Percentiles rank a stretch among this genome's conserved stretches.
These are phyloP conservation scores for Hirtodrosophila confusa DNA, from an alignment of 2,888 invertebrate species.

Conservation along the genomic window DNA sequence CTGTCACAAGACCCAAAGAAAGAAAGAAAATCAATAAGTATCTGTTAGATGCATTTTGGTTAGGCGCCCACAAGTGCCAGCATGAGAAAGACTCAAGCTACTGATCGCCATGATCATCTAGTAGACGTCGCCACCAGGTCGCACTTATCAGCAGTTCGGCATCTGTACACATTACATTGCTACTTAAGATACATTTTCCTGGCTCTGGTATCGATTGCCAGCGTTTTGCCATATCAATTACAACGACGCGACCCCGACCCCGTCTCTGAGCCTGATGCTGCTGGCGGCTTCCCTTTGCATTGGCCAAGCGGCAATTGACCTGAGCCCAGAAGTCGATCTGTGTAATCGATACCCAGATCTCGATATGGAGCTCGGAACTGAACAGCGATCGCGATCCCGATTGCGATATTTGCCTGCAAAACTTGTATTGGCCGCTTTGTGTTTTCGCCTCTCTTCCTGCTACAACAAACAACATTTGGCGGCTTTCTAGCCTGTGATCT, in stretches of 20 bases:
- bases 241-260: slow-evolving; percentile 20
- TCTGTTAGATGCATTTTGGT: slow-evolving; percentile 48
- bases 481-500: slow-evolving; percentile 63
- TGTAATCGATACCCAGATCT: slow-evolving; percentile 74
- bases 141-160: slow-evolving; percentile 68
- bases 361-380: slow-evolving; percentile 5
- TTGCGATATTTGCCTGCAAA: slow-evolving; percentile 35
- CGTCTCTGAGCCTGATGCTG: slow-evolving; percentile 14
- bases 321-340: slow-evolving; percentile 75
- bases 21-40: slow-evolving; percentile 38
- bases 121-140: slow-evolving; percentile 52
- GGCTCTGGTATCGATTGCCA: slow-evolving; percentile 55
- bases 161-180: slow-evolving; percentile 73
- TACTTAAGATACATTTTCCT: slow-evolving; percentile 74
- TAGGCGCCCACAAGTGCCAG: slow-evolving; percentile 61
- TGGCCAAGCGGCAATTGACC: slow-evolving; percentile 71
- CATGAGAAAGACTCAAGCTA: slow-evolving; percentile 36
- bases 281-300: slow-evolving; percentile 47
- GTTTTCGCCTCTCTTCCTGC: slow-evolving; percentile 24
- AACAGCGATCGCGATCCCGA: slow-evolving; percentile 33
- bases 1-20: slow-evolving; percentile 54
- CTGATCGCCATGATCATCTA: slow-evolving; percentile 55
- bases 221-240: slow-evolving; percentile 69
- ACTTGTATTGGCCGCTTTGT: slow-evolving; percentile 40
- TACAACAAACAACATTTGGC: slow-evolving; percentile 29